Conservation (phyloP, 92 coral and sea anemone species). For the Epizoanthus stellaris region DNA sequence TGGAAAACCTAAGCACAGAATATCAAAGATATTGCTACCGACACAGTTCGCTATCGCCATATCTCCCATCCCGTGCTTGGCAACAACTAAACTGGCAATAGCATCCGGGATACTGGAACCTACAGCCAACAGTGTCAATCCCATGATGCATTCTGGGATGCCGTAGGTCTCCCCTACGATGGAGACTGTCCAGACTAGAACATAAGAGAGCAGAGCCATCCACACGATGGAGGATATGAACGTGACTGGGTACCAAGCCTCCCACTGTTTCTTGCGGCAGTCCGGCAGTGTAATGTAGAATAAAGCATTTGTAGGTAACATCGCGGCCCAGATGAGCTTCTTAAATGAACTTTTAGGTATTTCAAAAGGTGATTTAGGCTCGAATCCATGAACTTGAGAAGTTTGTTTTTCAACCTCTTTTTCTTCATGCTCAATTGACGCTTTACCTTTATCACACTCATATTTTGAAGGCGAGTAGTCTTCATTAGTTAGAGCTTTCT, state of each 20-base stretch:
- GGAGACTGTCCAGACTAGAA: slow-evolving; percentile 97
- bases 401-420: slow-evolving; percentile 13
- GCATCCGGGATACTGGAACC: slow-evolving; percentile 99
- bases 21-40: slow-evolving; percentile 97
- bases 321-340: slow-evolving; percentile 74
- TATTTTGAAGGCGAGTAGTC: not conserved
- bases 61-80: slow-evolving; percentile 99
- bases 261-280: slow-evolving; percentile 90
- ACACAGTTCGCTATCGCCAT: slow-evolving; percentile 99
- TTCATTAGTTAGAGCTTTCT: not conserved
- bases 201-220: slow-evolving; percentile 95
- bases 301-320: slow-evolving; percentile 81
- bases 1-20: slow-evolving; percentile 92
- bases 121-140: slow-evolving; percentile 93
- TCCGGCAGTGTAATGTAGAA: slow-evolving; percentile 93
- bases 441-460: not conserved
- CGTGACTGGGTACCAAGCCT: slow-evolving; percentile 93
- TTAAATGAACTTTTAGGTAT: slow-evolving; percentile 70
- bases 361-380: slow-evolving; percentile 78
- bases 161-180: slow-evolving; percentile 95
- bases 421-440: not conserved
- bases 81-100: slow-evolving; percentile 94
- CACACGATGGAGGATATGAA: slow-evolving; percentile 89
- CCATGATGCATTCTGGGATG: slow-evolving; percentile 99
- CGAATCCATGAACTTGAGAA: slow-evolving; percentile 72